A percentile compares a stretch with the other conserved stretches of the same genome.
Conservation (phyloP, 2,113 vertebrate genomes). For the Fulmarus glacialis region DNA sequence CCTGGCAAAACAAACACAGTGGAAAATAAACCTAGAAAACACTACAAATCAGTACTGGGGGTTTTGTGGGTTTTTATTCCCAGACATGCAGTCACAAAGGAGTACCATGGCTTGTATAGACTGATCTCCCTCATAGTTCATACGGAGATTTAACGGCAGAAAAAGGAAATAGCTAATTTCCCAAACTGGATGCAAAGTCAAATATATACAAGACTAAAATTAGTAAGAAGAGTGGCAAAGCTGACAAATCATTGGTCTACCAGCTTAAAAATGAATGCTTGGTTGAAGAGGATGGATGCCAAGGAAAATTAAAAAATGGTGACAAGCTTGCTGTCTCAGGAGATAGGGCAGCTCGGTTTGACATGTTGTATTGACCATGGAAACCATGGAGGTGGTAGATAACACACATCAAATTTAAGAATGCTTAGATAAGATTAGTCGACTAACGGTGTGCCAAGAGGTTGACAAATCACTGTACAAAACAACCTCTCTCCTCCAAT, state of each 20-base stretch:
- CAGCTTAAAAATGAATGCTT: neutral
- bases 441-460: neutral
- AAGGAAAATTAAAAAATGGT: neutral
- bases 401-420: neutral
- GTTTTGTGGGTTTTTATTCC: neutral
- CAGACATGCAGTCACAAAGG: neutral
- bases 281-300: neutral
- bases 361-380: neutral
- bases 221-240: neutral
- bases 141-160: neutral
- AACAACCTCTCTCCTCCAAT: neutral
- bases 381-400: neutral
- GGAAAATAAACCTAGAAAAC: neutral
- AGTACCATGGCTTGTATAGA: neutral
- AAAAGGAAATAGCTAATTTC: neutral
- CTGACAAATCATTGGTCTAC: neutral
- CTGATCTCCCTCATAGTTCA: neutral
- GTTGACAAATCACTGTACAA: neutral
- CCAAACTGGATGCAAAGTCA: neutral
- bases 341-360: neutral
- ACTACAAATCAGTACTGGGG: rapidly evolving
- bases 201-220: neutral
- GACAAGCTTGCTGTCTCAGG: neutral
- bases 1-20: neutral
- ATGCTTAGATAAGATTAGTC: neutral